A percentile compares a stretch with the other conserved stretches of the same genome.
Evolutionary conservation across 2,797 vertebrate species (phyloP).

Genomic region (Scolopax rusticola): DNA sequence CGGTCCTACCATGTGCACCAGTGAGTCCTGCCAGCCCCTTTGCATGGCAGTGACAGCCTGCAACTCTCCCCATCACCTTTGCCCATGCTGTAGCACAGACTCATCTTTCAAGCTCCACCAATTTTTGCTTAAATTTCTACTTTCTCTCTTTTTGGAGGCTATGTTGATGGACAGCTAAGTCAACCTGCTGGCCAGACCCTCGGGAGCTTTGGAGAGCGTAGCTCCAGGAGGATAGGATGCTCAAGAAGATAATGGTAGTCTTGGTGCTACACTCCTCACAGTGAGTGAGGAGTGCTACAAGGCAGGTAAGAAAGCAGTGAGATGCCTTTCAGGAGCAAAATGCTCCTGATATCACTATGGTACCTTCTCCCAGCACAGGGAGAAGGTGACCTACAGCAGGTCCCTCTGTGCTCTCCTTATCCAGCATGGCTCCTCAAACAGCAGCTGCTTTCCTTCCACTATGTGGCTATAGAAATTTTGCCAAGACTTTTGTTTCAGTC

Average conservation of each 20-base stretch:
- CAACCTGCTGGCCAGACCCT: neutral
- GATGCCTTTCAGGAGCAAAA: neutral
- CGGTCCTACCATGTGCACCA: rapidly evolving
- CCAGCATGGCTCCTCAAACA: neutral
- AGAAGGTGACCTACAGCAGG: neutral
- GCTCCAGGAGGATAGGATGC: neutral
- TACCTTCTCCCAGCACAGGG: neutral
- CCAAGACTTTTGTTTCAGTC: neutral
- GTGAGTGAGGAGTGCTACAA: neutral
- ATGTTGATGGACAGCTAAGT: too few relatives aligned
- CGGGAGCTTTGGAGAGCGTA: rapidly evolving
- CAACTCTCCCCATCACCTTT: neutral
- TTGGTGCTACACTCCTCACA: neutral
- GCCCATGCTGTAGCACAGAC: neutral
- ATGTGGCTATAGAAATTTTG: neutral
- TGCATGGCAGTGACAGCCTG: rapidly evolving
- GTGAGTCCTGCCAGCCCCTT: rapidly evolving
- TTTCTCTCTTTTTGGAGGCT: neutral
- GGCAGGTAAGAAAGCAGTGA: neutral
- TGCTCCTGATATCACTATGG: neutral
- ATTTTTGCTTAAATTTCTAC: neutral
- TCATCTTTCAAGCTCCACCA: neutral
- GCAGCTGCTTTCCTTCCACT: neutral
- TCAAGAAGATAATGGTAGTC: neutral
- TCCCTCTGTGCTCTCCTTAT: too few relatives aligned